Evolutionary conservation across 2,888 invertebrate species (phyloP).

Genomic region (Cerastis leucographa): DNA sequence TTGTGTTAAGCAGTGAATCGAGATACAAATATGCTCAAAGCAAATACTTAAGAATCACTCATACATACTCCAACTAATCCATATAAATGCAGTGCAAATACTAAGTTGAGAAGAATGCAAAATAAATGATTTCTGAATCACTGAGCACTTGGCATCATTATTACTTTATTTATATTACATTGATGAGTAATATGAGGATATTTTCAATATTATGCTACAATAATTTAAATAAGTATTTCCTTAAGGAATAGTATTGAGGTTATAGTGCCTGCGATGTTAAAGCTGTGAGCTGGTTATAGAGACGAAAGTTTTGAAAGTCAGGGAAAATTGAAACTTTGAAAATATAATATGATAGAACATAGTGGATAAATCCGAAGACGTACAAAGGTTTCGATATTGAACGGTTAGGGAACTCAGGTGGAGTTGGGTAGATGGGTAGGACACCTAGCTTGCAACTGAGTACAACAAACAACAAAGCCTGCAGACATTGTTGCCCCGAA

Average conservation of each 20-base stretch:
- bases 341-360: not conserved
- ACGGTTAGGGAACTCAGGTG: not conserved
- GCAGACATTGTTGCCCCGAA: not conserved
- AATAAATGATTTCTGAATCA: conserved; percentile 40
- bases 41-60: conserved; percentile 14
- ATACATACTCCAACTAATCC: conserved; percentile 9
- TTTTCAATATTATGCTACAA: not conserved
- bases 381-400: not conserved
- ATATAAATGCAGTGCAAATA: conserved; percentile 28
- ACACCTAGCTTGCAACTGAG: not conserved
- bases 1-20: conserved; percentile 11
- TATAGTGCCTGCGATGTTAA: not conserved
- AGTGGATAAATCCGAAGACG: not conserved
- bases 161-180: conserved; percentile 24
- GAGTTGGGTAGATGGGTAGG: not conserved
- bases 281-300: not conserved
- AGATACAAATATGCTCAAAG: not conserved
- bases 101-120: conserved; percentile 44
- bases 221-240: conserved; percentile 70
- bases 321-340: not conserved
- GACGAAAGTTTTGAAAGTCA: not conserved
- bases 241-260: not conserved
- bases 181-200: conserved; percentile 40
- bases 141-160: conserved; percentile 4
- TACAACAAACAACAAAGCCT: not conserved